Base-by-base conservation (phyloP, 2,113 vertebrate species). In the Lasiurus borealis region DNA sequence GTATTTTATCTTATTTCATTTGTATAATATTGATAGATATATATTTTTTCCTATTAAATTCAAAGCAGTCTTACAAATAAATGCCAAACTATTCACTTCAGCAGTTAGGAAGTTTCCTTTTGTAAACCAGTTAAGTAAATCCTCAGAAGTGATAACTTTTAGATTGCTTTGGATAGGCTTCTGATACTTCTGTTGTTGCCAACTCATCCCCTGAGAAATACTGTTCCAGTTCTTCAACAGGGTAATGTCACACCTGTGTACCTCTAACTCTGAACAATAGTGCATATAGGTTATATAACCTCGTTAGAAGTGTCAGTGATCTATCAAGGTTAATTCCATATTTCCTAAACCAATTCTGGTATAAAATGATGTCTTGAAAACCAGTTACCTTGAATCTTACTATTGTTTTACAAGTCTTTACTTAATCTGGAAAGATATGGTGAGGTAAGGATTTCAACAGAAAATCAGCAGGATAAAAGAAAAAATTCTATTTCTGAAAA, bases 31-130 rank as follows among this genome's bases (percentile, higher is more conserved):
- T 95, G 44, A 64, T 31, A 77, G 8, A 54, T 1, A 75, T 50
- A 23, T 84, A 88, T 88, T 87, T 21, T 27, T 88, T 71, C 50
- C 34, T 84, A 14, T 69, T 81, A 78, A 78, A 71, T 59, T 71
- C n/a, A 93, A 95, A 91, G 15, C 31, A 93, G 80, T 81, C 13
- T 12, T 40, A 73, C 14, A 91, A 93, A 96, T 81, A 89, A 92
- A 96, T 81, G 19, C 27, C 57, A 94, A 76, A 76, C 14, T 14
- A 87, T 15, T 92, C 36, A 80, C 29, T 59, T 95, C 9, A 66
- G 40, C 7, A 94, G 34, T 71, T 16, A 82, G 44, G 13, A 84
- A 80, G 7, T 86, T 93, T 91, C 75, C 36, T 85, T 93, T 89
- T 95, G 6, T 23, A 91, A 92, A 81, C 8, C 7, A 15, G 52